A percentile compares a stretch with the other conserved stretches of the same genome.
These are phyloP conservation scores for Trichogramma pretiosum DNA, from an alignment of 1,140 invertebrate genomes.

Conservation along the genomic window DNA sequence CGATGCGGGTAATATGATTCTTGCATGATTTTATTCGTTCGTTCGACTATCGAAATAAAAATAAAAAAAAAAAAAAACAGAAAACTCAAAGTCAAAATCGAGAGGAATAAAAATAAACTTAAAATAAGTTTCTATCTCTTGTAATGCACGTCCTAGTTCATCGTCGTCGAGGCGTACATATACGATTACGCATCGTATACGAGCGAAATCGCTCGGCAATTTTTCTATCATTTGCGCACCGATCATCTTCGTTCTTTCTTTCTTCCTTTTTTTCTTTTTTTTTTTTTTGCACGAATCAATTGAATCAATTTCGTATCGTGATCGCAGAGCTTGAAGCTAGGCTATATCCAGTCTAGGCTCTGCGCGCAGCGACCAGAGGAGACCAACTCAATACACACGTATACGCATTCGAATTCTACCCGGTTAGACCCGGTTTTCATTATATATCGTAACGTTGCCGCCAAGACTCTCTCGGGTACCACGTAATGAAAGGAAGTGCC, in stretches of 20 bases:
- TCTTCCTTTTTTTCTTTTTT: not conserved
- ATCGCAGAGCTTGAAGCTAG: too few species aligned
- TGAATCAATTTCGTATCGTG: too few species aligned
- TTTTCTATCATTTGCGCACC: slow-evolving; percentile 8
- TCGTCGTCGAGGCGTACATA: too few species aligned
- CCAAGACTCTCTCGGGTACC: slow-evolving; percentile 4
- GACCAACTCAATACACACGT: not conserved
- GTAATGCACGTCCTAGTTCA: too few species aligned
- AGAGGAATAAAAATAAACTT: too few species aligned
- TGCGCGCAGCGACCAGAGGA: slow-evolving; percentile 4
- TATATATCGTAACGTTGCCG: slow-evolving; percentile 12
- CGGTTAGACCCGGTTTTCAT: slow-evolving; percentile 19
- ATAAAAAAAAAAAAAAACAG: too few species aligned
- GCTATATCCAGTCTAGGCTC: too few species aligned
- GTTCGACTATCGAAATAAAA: too few species aligned
- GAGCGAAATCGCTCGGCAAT: slow-evolving; percentile 21
- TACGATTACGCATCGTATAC: slow-evolving; percentile 19
- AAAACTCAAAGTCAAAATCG: too few species aligned
- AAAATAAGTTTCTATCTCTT: too few species aligned
- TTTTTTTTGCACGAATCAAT: not conserved
- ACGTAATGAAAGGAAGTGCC: slow-evolving; percentile 12
- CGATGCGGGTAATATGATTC: too few species aligned
- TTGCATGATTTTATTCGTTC: too few species aligned
- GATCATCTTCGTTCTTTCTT: slow-evolving; percentile 13
- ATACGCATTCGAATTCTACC: slow-evolving; percentile 5